These are phyloP conservation scores for Noctua comes DNA, from an alignment of 2,888 invertebrate species.

Conservation along the genomic window DNA sequence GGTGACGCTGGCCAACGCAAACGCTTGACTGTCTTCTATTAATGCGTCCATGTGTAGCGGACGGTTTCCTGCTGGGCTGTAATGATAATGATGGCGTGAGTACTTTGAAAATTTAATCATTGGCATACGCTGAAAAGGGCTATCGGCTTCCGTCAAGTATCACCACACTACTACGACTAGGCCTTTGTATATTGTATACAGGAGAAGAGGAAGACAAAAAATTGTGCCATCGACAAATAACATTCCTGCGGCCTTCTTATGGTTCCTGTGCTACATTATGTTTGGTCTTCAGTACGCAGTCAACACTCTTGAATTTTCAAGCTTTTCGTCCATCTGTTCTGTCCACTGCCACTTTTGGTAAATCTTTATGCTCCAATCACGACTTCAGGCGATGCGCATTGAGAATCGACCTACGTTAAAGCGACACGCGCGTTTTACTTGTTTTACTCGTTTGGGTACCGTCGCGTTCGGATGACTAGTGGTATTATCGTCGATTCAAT, in stretches of 20 bases:
- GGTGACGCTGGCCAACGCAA: slow-evolving; percentile 86
- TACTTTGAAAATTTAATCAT: background rate
- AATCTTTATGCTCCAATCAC: background rate
- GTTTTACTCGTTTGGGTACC: background rate
- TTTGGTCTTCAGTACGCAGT: background rate
- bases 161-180: background rate
- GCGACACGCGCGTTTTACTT: background rate
- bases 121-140: background rate
- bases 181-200: background rate
- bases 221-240: background rate
- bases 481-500: background rate
- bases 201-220: background rate
- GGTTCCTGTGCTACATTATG: background rate
- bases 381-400: background rate
- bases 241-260: background rate
- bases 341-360: background rate
- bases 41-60: slow-evolving; percentile 88
- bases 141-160: background rate
- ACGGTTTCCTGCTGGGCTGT: slow-evolving; percentile 82
- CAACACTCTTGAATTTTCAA: background rate
- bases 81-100: slow-evolving; percentile 3
- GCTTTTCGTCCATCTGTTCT: background rate
- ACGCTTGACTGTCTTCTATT: slow-evolving; percentile 89
- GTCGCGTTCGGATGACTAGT: background rate
- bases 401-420: background rate